Conservation (phyloP, 2,888 invertebrate species). For the Ganaspis brasiliensis region DNA sequence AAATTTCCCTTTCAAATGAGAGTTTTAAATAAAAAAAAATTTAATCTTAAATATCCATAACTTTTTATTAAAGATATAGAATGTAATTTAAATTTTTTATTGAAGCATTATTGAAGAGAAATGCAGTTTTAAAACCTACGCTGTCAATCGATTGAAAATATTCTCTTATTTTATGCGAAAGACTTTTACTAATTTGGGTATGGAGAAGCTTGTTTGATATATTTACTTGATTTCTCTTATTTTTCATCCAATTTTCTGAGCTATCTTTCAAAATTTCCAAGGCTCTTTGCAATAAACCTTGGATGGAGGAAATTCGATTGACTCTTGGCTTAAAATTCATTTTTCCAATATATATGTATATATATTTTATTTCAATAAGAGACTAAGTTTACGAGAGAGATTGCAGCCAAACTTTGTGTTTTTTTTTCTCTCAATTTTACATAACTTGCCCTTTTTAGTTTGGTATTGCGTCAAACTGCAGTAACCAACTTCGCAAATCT, state of each 20-base stretch:
- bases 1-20: too few species aligned
- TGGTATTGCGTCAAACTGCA: constrained; percentile 63
- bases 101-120: too few species aligned
- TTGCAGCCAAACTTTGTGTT: constrained; percentile 63
- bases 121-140: too few species aligned
- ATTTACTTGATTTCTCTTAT: neutral
- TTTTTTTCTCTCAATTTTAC: constrained; percentile 51
- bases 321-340: constrained; percentile 29
- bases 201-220: neutral
- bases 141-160: too few species aligned
- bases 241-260: neutral
- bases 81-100: too few species aligned
- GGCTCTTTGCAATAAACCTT: constrained; percentile 1
- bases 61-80: too few species aligned
- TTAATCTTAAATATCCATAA: too few species aligned
- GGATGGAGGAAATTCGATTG: constrained; percentile 33
- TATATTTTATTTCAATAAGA: constrained; percentile 32
- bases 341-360: neutral
- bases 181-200: too few species aligned
- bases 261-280: constrained; percentile 1
- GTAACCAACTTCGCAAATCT: constrained; percentile 61
- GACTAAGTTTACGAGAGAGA: constrained; percentile 49
- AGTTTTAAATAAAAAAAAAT: too few species aligned
- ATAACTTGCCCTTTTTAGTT: constrained; percentile 11
- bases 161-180: too few species aligned